phyloP scores from a whole-genome alignment of 2,113 vertebrate species.

The Melanerpes formicivorus region DNA sequence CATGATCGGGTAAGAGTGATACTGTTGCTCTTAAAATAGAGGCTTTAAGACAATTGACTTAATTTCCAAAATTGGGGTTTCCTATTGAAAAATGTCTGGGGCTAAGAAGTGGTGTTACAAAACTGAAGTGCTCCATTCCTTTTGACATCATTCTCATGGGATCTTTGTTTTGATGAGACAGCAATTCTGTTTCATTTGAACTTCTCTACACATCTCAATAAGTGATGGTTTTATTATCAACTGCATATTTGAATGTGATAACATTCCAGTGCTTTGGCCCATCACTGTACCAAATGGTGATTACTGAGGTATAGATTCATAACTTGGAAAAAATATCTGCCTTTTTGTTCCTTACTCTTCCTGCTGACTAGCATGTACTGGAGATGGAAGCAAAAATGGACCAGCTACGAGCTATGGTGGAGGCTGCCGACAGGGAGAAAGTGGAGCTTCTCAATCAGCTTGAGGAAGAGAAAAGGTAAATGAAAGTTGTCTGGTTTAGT shows the following conservation, averaged over 20 bases:
- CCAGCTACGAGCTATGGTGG: slow-evolving; percentile 92
- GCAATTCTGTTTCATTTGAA: background rate
- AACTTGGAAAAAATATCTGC: background rate
- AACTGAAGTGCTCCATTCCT: background rate
- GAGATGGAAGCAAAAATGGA: slow-evolving; percentile 98
- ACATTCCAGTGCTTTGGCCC: background rate
- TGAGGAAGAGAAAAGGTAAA: slow-evolving; percentile 95
- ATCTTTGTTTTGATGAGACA: background rate
- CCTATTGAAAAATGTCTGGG: background rate
- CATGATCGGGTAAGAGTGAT: slow-evolving; percentile 88
- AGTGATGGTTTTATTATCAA: background rate
- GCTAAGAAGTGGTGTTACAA: background rate
- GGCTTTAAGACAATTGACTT: background rate
- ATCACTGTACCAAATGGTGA: background rate
- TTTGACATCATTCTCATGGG: background rate
- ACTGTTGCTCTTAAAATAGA: background rate
- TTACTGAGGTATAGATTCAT: background rate
- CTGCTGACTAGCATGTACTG: slow-evolving; percentile 75
- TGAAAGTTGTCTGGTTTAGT: background rate
- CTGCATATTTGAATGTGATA: background rate
- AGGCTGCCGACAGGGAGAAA: slow-evolving; percentile 95
- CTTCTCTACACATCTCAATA: background rate
- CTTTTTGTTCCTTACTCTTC: background rate
- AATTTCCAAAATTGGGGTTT: background rate
- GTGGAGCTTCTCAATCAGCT: slow-evolving; percentile 96